Percentiles rank a stretch among this genome's conserved stretches.
Evolutionary conservation across 2,797 vertebrate genomes (phyloP).

Genomic region (Macrochelys suwanniensis): DNA sequence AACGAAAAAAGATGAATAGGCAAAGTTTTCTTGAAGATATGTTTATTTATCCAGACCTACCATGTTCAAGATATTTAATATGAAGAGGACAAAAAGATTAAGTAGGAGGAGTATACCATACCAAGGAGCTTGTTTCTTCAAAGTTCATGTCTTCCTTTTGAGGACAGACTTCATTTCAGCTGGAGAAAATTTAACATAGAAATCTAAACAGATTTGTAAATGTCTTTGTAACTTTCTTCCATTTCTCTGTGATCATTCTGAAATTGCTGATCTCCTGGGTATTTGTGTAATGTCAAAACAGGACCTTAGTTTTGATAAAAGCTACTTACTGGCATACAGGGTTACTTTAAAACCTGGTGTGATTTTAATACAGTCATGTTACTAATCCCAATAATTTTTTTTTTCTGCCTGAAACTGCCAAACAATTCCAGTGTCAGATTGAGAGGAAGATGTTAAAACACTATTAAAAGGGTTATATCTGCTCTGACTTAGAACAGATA

Average conservation of each 20-base stretch:
- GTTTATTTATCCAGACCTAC: not conserved
- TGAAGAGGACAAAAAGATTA: not conserved
- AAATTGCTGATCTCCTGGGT: not conserved
- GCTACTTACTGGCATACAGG: not conserved
- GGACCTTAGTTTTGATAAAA: not conserved
- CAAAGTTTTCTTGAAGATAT: not conserved
- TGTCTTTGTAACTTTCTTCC: not conserved
- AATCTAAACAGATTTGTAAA: not conserved
- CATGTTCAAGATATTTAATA: not conserved
- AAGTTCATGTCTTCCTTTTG: not conserved
- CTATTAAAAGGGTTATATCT: conserved; percentile 23
- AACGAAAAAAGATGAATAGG: not conserved
- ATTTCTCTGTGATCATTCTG: not conserved
- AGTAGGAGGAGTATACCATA: not conserved
- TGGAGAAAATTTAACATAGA: not conserved
- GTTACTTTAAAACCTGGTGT: not conserved
- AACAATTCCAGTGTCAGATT: conserved; percentile 1
- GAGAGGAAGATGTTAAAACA: not conserved
- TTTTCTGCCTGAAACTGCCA: conserved; percentile 44
- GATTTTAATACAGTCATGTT: not conserved
- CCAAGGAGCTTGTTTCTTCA: not conserved
- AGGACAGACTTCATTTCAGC: not conserved
- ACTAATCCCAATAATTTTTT: conserved; percentile 27
- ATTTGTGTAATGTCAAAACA: not conserved
- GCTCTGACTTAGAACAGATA: not conserved